Conservation (phyloP, 1,140 invertebrate species). For the Hesperophylax magnus region DNA sequence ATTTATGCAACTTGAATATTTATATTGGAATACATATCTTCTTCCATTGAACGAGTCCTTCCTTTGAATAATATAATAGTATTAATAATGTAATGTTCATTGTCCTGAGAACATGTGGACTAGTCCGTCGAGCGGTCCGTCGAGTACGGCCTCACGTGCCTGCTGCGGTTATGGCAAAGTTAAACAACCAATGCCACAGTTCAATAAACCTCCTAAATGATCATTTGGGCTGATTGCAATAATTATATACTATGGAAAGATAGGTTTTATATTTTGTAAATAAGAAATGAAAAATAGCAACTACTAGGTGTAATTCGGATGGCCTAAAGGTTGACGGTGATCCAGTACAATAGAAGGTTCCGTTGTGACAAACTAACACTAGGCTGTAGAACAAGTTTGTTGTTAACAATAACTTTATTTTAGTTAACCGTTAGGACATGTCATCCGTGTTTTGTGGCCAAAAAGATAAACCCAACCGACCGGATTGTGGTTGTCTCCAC, state of each 20-base stretch:
- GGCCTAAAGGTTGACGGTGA: slow-evolving; percentile 16
- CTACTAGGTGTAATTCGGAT: slow-evolving; percentile 15
- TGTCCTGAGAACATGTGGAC: too few species aligned
- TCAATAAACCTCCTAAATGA: not conserved
- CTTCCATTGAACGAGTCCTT: slow-evolving; percentile 24
- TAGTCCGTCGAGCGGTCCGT: not conserved
- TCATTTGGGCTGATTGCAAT: slow-evolving; percentile 33
- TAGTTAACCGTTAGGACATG: slow-evolving; percentile 3
- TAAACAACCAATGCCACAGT: slow-evolving; percentile 4
- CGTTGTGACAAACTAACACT: slow-evolving; percentile 15
- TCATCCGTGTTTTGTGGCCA: slow-evolving; percentile 8
- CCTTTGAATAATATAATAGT: not conserved
- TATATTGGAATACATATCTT: slow-evolving; percentile 12
- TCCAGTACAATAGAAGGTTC: not conserved
- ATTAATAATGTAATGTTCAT: not conserved
- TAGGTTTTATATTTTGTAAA: slow-evolving; percentile 43
- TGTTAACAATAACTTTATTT: slow-evolving; percentile 12
- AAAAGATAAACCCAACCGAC: not conserved
- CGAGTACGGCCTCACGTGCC: too few species aligned
- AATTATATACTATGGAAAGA: slow-evolving; percentile 3
- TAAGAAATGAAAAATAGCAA: slow-evolving; percentile 23
- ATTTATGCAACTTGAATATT: not conserved
- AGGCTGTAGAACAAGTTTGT: not conserved
- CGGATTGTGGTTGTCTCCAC: not conserved
- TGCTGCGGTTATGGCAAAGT: not conserved